phyloP scores from a whole-genome alignment of 1,140 invertebrate species.

The Zaprionus capensis region DNA sequence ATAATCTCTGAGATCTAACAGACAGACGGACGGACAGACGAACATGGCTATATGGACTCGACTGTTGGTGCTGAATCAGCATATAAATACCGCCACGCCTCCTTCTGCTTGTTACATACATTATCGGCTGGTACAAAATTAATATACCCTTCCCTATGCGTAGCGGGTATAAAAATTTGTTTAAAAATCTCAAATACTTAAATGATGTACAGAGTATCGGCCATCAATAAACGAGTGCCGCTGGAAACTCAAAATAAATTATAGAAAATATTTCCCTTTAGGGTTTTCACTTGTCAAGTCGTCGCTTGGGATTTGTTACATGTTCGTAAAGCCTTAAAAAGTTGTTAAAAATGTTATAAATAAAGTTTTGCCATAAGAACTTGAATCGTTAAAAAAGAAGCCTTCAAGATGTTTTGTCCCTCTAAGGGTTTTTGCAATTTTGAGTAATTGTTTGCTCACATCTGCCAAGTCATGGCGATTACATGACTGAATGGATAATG shows the following conservation, averaged over 20 bases:
- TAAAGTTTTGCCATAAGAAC: slow-evolving; percentile 1
- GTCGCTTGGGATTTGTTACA: not conserved
- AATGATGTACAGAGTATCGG: not conserved
- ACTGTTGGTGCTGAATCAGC: too few species aligned
- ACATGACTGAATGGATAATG: slow-evolving; percentile 38
- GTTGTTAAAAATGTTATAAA: slow-evolving; percentile 3
- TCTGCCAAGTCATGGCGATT: slow-evolving; percentile 45
- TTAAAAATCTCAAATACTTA: not conserved
- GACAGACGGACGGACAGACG: too few species aligned
- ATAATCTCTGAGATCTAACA: too few species aligned
- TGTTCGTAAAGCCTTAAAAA: not conserved
- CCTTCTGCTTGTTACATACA: too few species aligned
- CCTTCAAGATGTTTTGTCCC: slow-evolving; percentile 8
- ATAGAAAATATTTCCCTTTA: not conserved
- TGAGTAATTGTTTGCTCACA: slow-evolving; percentile 37
- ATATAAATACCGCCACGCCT: too few species aligned
- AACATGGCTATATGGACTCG: too few species aligned
- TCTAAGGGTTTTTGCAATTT: slow-evolving; percentile 25
- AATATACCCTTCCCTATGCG: too few species aligned
- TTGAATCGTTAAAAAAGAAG: slow-evolving; percentile 17
- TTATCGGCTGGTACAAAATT: too few species aligned
- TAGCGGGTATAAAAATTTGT: too few species aligned
- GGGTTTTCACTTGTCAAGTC: not conserved
- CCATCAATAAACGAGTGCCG: not conserved
- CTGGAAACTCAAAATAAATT: not conserved